Percentiles rank a stretch among this genome's conserved stretches.
Conservation (phyloP, 92 coral and sea anemone species). For the Phymanthus crucifer region DNA sequence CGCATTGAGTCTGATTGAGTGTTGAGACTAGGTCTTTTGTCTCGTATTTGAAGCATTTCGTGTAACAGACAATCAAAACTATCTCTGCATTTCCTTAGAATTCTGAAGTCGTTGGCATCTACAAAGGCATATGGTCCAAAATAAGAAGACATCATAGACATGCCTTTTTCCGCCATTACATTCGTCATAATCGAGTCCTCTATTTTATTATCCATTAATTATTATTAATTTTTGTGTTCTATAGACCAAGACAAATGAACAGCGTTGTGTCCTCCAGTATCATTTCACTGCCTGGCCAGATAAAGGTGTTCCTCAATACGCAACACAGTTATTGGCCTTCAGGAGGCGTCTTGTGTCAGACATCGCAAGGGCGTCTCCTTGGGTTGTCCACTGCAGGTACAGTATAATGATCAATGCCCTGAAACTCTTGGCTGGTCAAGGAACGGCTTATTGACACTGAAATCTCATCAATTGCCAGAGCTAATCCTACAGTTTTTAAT, state of each 20-base stretch:
- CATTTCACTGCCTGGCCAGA: conserved; percentile 86
- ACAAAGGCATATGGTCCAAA: too few species aligned
- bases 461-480: neutral
- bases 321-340: conserved; percentile 57
- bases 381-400: conserved; percentile 74
- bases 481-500: neutral
- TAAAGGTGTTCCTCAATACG: conserved; percentile 73
- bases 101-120: too few species aligned
- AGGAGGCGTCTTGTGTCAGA: conserved; percentile 44
- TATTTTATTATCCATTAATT: neutral
- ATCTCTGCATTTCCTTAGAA: too few species aligned
- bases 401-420: neutral
- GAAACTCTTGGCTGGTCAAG: neutral
- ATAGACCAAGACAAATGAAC: neutral
- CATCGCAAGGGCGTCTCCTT: conserved; percentile 26
- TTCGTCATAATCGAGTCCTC: neutral
- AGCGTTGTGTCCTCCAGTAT: conserved; percentile 56
- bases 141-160: neutral
- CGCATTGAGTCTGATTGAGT: too few species aligned
- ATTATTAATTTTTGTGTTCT: neutral
- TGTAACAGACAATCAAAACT: too few species aligned
- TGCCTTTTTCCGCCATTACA: too few species aligned
- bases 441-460: neutral
- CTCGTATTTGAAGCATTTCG: too few species aligned
- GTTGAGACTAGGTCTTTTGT: too few species aligned